Evolutionary conservation across 1,140 invertebrate genomes (phyloP).

Genomic region (Bombus cullumanus): DNA sequence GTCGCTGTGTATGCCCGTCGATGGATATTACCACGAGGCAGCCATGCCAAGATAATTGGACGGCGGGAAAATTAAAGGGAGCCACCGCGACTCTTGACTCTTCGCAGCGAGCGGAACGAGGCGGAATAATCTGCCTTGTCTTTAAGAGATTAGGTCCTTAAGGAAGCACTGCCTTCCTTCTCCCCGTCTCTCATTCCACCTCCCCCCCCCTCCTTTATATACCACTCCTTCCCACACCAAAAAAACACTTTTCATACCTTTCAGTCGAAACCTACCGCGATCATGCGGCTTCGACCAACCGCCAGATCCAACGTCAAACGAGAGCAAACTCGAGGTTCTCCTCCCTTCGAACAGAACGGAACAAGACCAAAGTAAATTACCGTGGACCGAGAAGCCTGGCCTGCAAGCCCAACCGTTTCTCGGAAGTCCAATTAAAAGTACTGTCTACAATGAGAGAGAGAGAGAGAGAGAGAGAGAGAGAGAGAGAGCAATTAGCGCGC

Average conservation of each 20-base stretch:
- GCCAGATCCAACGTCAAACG: conserved; percentile 1
- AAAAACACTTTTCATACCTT: conserved; percentile 59
- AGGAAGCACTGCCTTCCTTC: conserved; percentile 34
- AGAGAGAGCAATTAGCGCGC: not conserved
- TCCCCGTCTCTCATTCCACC: not conserved
- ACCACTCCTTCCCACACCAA: not conserved
- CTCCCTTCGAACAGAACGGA: not conserved
- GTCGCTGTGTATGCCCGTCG: conserved; percentile 57
- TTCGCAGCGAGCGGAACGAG: conserved; percentile 65
- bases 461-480: not conserved
- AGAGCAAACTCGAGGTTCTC: not conserved
- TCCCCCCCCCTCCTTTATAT: too few species aligned
- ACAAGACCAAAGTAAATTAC: conserved; percentile 28
- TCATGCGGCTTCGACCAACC: not conserved
- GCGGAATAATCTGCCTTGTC: conserved; percentile 73
- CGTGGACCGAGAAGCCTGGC: conserved; percentile 17
- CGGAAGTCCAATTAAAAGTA: conserved; percentile 45
- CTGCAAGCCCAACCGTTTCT: conserved; percentile 10
- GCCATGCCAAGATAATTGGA: conserved; percentile 73
- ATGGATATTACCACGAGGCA: conserved; percentile 63
- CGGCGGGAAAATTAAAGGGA: conserved; percentile 76
- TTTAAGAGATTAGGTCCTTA: conserved; percentile 73
- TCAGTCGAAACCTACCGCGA: conserved; percentile 9
- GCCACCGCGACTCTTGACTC: conserved; percentile 57
- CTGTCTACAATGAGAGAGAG: not conserved